Evolutionary conservation across 2,797 vertebrate species (phyloP), one percentile per base, ranked within the genome.

Genomic region (Cyprinella venusta): DNA sequence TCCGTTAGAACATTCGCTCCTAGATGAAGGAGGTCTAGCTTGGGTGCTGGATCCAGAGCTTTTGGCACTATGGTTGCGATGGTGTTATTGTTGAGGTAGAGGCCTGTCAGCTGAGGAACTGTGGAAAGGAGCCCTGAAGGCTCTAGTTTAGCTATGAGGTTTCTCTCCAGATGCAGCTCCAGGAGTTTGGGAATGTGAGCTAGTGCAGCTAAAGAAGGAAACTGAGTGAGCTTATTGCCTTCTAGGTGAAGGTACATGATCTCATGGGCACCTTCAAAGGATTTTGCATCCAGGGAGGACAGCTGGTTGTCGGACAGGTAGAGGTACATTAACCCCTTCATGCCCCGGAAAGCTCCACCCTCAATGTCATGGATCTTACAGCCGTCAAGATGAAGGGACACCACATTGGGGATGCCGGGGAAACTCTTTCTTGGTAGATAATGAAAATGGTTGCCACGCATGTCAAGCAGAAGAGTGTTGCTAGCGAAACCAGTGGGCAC

Each of bases 241-340:
- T 97, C 97, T 85, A 98, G 90, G 86, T 98, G 91, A 0, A 98
- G 95, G 90, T 98, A 98, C 70, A 93, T 94, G 12, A 98, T 94
- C 45, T 72, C 87, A 0, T 93, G 91, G 0, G 87, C 90, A 10
- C 96, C 97, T 21, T 92, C 65, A 0, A 99, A 96, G 75, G 93
- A 89, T 0, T 89, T 80, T 0, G 94, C 84, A 0, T 76, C 90
- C 89, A 98, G 86, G 5, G 89, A 89, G 0, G 93, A 93, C 56
- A 99, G 94, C 79, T 75, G 88, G 63, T 98, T 99, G 87, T 97
- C 16, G 0, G 96, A 95, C 13, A 99, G 94, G 91, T 98, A 98
- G 80, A 98, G 94, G 86, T 98, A 99, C 24, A 97, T 77, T 13
- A 98, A 91, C 52, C 83, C 90, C 76, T 90, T 92, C 94, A 99